Evolutionary conservation across 2,888 invertebrate genomes (phyloP), one percentile per base, ranked within the genome.

Genomic region (Tigriopus californicus): DNA sequence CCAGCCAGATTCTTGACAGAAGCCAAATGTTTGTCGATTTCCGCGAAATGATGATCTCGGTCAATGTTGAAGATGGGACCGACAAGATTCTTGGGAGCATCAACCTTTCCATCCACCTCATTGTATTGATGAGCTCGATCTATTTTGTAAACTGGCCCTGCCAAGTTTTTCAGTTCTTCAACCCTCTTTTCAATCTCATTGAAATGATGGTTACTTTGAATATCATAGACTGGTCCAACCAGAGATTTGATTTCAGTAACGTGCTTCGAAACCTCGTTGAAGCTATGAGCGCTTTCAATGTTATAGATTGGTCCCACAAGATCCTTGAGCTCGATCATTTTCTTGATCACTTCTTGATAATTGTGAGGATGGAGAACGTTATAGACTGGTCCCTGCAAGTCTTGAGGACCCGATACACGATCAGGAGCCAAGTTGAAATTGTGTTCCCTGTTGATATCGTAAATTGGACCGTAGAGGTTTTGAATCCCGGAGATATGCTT

Each of bases 251-350:
- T n/a, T 11, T 25, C 59, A 1, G 20, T n/a, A 5, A 59, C 20
- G 13, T 25, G 20, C 20, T 59, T 59, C 11, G 33, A 12, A 1
- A 59, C 22, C 41, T 59, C 59, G 52, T 41, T 59, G 33, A 59
- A 59, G 20, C 52, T 33, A 20, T 59, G 59, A 1, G 51, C 49
- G 12, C 25, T 15, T 6, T 59, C 52, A n/a, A 59, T 41, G n/a
- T 41, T n/a, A 15, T 59, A 59, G 20, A 59, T 52, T 41, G 59
- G 59, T 1, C 59, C 59, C n/a, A 24, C 52, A 18, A 59, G 42
- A 12, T 40, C 12, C 25, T 59, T 59, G 1, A 59, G 24, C 12
- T 41, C 41, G 1, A 40, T 40, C n/a, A 56, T n/a, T 46, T 24
- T 52, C 12, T 18, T 22, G 2, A 52, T 15, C 15, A 52, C 33